Conservation (phyloP, 2,888 invertebrate species). For the Isotomurus palustris region DNA sequence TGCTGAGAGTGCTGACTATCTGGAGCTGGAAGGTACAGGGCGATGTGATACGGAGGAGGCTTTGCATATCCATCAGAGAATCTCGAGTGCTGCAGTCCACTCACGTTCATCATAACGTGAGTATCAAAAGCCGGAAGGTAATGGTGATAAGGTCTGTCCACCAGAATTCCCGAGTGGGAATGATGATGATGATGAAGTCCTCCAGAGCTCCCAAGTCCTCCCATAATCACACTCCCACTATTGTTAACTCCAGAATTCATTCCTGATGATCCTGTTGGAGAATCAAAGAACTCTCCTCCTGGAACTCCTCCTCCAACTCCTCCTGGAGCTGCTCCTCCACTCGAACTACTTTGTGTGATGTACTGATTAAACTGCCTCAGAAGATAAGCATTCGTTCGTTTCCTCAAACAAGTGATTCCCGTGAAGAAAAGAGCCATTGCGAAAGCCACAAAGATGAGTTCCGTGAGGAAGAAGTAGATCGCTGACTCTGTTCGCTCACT, state of each 20-base stretch:
- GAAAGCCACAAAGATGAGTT: slow-evolving; percentile 41
- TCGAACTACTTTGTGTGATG: slow-evolving; percentile 15
- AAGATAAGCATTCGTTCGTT: slow-evolving; percentile 38
- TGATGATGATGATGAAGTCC: slow-evolving; percentile 23
- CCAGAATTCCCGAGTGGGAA: too few species aligned
- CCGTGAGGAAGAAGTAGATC: slow-evolving; percentile 41
- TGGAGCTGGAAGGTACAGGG: slow-evolving; percentile 37
- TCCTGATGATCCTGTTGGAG: slow-evolving; percentile 20
- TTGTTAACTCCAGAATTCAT: slow-evolving; percentile 20
- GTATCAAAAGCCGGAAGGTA: slow-evolving; percentile 24
- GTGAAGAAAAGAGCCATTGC: slow-evolving; percentile 39
- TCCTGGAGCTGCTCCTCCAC: slow-evolving; percentile 2
- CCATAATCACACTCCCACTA: not conserved
- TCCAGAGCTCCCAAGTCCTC: slow-evolving; percentile 5
- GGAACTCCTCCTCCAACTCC: slow-evolving; percentile 2
- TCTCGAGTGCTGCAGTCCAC: too few species aligned
- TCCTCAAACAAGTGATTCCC: slow-evolving; percentile 39
- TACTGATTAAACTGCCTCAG: slow-evolving; percentile 40
- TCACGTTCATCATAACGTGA: slow-evolving; percentile 15
- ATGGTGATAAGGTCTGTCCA: slow-evolving; percentile 1
- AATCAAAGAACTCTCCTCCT: slow-evolving; percentile 4
- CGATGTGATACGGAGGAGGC: slow-evolving; percentile 44
- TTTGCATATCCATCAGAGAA: slow-evolving; percentile 19
- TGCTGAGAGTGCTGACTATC: slow-evolving; percentile 15
- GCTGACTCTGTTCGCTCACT: slow-evolving; percentile 31